Evolutionary conservation across 53 echinoderm and acorn worm genomes (phyloP), one percentile per base, ranked within the genome.

Genomic region (Echinometra lucunter): DNA sequence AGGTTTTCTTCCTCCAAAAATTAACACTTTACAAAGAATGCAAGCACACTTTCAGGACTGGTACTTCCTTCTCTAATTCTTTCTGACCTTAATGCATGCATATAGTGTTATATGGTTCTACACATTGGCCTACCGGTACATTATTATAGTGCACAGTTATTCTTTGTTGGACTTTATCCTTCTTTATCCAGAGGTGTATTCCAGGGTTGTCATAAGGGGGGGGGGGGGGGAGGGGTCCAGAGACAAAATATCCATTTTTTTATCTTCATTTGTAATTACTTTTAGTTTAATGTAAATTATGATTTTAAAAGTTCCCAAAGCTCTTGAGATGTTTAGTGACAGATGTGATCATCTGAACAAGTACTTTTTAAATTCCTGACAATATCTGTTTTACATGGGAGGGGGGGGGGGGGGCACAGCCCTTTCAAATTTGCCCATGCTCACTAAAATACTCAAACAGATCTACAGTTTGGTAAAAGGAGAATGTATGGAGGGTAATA

Each of bases 1-100:
- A n/a, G 21, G 72, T 8, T 32, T 38, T 78, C 78, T 78, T 78
- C 78, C 78, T 78, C 42, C 38, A 78, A 78, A n/a, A 78, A 21
- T 40, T 18, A 38, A 78, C 78, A 5, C 4, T 38, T 78, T 74
- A 74, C 74, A 74, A 37, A 78, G 42, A 21, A 78, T 38, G 78
- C 38, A 38, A 30, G 42, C 28, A 19, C 19, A 38, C 17, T 38
- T 40, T 40, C 40, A 21, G 16, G n/a, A n/a, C n/a, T n/a, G n/a
- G 17, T 23, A 78, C 42, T 78, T 78, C 78, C 78, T 78, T 21
- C 42, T 42, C 5, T 78, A 42, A 42, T 38, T 42, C 4, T 2
- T 78, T 6, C 78, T 42, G 42, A 78, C 78, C 42, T 15, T 1
- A 42, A 78, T 69, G 69, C 23, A 69, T 32, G 34, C 30, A 34